A percentile compares a stretch with the other conserved stretches of the same genome.
These are phyloP conservation scores for Euura lappo DNA, from an alignment of 1,140 invertebrate genomes.

Conservation along the genomic window DNA sequence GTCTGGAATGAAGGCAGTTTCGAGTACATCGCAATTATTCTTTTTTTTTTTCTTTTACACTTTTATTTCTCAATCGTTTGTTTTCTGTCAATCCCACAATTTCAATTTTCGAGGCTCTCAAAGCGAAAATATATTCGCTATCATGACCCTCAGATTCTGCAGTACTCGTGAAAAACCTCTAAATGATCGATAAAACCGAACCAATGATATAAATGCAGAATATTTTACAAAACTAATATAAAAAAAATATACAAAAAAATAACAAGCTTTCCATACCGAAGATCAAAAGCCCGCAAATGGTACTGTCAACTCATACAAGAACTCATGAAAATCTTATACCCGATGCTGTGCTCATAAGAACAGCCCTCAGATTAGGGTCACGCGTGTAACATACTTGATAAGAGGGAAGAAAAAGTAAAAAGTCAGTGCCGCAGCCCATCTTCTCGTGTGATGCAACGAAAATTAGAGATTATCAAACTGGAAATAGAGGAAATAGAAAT, in stretches of 20 bases:
- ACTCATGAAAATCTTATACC: background rate
- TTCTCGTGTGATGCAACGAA: background rate
- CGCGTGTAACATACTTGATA: background rate
- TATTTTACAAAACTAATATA: background rate
- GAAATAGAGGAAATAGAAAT: too few relatives aligned
- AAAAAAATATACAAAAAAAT: background rate
- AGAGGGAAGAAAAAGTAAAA: background rate
- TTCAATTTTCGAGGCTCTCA: background rate
- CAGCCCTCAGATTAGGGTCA: background rate
- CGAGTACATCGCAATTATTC: too few relatives aligned
- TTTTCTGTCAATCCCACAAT: background rate
- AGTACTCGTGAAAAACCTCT: constrained; percentile 22
- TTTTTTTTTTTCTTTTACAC: background rate
- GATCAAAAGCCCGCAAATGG: background rate
- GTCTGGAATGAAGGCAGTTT: too few relatives aligned
- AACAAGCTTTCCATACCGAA: background rate
- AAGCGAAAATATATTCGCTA: constrained; percentile 26
- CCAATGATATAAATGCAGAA: background rate
- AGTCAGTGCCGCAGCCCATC: background rate
- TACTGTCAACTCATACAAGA: background rate
- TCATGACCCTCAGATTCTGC: constrained; percentile 31
- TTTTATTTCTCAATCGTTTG: background rate
- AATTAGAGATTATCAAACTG: background rate
- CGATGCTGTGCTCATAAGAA: background rate
- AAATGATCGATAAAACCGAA: constrained; percentile 25